phyloP scores from a whole-genome alignment of 2,797 vertebrate species.

The Yasuhikotakia modesta region DNA sequence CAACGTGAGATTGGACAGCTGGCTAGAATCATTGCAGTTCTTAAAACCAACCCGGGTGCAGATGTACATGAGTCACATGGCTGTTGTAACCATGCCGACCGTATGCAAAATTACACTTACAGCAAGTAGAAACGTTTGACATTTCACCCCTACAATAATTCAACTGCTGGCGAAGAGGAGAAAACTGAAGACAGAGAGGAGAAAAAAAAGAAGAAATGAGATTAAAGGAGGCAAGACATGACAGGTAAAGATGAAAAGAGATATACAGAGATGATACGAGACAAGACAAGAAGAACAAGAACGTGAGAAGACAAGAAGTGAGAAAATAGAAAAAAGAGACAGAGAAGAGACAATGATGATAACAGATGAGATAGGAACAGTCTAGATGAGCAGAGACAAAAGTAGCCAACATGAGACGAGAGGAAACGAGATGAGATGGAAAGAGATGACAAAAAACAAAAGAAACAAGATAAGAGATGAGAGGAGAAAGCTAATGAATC shows the following conservation, averaged over 20 bases:
- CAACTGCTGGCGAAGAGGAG: neutral
- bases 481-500: neutral
- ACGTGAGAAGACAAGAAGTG: no score
- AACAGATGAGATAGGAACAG: no score
- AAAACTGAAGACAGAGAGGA: neutral
- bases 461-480: neutral
- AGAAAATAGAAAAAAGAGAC: no score
- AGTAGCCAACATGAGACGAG: no score
- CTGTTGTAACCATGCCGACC: constrained; percentile 36
- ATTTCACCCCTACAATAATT: constrained; percentile 15
- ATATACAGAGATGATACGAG: neutral
- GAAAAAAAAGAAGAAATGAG: neutral
- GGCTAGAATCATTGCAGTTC: constrained; percentile 17
- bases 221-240: no score
- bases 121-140: constrained; percentile 22
- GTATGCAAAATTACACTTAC: constrained; percentile 21
- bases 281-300: no score
- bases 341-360: no score
- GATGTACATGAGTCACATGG: constrained; percentile 1
- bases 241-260: neutral
- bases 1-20: constrained; percentile 26
- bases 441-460: constrained; percentile 7
- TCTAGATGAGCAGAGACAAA: no score
- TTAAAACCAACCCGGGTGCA: neutral
- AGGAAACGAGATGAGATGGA: no score